Conservation (phyloP, 64 coral and sea anemone genomes). For the Dendrophyllia cribrosa region DNA sequence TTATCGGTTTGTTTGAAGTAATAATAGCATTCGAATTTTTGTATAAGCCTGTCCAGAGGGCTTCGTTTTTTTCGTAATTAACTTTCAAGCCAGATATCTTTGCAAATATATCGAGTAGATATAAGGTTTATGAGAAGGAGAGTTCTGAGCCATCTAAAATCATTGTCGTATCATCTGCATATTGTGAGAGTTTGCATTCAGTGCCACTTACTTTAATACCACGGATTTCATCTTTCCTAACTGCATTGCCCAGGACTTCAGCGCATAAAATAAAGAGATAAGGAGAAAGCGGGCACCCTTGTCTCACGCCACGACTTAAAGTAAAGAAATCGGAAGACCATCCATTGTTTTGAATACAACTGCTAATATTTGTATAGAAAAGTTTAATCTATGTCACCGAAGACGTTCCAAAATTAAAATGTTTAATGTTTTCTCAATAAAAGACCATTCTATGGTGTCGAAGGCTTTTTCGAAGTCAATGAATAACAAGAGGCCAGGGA, state of each 20-base stretch:
- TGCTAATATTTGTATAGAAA: neutral
- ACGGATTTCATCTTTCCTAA: neutral
- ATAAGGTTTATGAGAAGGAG: neutral
- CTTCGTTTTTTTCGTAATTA: neutral
- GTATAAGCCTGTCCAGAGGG: neutral
- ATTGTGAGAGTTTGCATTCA: neutral
- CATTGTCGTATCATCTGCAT: neutral
- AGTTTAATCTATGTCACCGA: neutral
- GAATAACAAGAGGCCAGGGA: too few relatives aligned
- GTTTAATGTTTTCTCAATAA: neutral
- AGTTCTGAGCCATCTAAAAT: neutral
- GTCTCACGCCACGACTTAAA: neutral
- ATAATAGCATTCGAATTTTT: neutral
- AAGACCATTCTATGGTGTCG: neutral
- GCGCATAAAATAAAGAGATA: neutral
- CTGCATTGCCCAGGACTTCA: neutral
- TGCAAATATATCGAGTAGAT: neutral
- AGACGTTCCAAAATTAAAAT: neutral
- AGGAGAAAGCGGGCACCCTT: neutral
- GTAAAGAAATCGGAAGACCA: neutral
- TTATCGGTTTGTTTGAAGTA: neutral
- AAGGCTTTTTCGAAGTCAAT: too few relatives aligned
- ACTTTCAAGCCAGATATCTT: neutral
- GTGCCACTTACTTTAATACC: neutral
- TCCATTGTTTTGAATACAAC: neutral